phyloP scores from a whole-genome alignment of 2,797 vertebrate genomes.

The Apogon hyalosoma region DNA sequence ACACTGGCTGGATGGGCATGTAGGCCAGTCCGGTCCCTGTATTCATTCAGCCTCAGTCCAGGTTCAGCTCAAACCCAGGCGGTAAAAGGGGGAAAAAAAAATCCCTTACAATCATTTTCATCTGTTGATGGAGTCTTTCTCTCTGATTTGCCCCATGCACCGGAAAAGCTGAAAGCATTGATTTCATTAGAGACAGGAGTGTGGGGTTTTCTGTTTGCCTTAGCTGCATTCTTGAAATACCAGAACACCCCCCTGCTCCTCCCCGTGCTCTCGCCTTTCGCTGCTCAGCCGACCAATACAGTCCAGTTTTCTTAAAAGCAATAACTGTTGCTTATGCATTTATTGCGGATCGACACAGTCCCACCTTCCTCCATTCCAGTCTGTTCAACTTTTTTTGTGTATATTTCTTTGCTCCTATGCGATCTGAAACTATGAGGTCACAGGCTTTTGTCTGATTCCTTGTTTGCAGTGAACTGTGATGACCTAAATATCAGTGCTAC shows the following conservation, averaged over 20 bases:
- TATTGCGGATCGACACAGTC: neutral
- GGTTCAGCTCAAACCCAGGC: slow-evolving; percentile 27
- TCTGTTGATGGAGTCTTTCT: slow-evolving; percentile 47
- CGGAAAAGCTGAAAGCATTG: slow-evolving; percentile 76
- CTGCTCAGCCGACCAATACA: slow-evolving; percentile 37
- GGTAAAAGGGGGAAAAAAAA: slow-evolving; percentile 22
- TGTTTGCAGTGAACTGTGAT: slow-evolving; percentile 18
- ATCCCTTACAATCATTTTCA: slow-evolving; percentile 29
- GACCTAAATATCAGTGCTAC: slow-evolving; percentile 43
- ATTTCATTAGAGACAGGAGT: slow-evolving; percentile 84
- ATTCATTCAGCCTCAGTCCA: slow-evolving; percentile 1
- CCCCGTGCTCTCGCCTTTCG: slow-evolving; percentile 55
- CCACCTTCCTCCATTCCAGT: neutral
- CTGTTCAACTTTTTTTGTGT: neutral
- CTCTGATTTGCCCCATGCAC: slow-evolving; percentile 66
- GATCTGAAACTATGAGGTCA: neutral
- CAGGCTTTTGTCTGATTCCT: slow-evolving; percentile 9
- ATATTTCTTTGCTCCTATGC: too few relatives aligned
- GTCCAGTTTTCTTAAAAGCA: slow-evolving; percentile 31
- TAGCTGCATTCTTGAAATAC: slow-evolving; percentile 85
- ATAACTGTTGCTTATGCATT: slow-evolving; percentile 44
- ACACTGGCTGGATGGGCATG: neutral
- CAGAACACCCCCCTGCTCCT: slow-evolving; percentile 60
- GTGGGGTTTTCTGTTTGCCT: slow-evolving; percentile 84
- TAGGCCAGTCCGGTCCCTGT: slow-evolving; percentile 11